These are phyloP conservation scores for Vanacampus margaritifer DNA, from an alignment of 2,113 vertebrate species.

Conservation along the genomic window DNA sequence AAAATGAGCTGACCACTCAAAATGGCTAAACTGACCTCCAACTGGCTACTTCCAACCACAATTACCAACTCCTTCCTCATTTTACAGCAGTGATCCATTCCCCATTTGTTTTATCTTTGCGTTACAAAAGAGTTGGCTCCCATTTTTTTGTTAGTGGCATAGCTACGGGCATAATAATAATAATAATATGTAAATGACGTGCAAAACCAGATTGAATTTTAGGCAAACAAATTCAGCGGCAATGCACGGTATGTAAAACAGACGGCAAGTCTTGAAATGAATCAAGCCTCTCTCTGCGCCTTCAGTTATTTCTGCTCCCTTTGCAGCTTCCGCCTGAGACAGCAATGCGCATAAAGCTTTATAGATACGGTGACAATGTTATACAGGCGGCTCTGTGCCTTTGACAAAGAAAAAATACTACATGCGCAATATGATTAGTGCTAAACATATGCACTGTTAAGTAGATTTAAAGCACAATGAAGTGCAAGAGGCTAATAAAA, in stretches of 20 bases:
- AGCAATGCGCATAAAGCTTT: slow-evolving; percentile 5
- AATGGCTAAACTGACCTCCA: not conserved
- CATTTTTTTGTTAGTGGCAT: not conserved
- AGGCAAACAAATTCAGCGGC: not conserved
- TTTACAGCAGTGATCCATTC: not conserved
- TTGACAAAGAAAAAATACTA: slow-evolving; percentile 5
- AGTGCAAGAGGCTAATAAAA: not conserved
- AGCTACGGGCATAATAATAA: not conserved
- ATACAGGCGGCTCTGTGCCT: not conserved
- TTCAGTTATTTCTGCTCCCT: slow-evolving; percentile 4
- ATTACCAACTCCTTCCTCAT: not conserved
- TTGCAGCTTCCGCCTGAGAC: slow-evolving; percentile 8
- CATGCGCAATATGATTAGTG: not conserved
- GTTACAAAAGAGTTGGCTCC: not conserved
- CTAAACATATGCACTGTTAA: slow-evolving; percentile 5
- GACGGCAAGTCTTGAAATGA: not conserved
- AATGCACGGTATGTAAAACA: not conserved
- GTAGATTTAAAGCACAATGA: slow-evolving; percentile 1
- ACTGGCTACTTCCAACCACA: not conserved
- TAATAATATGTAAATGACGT: not conserved
- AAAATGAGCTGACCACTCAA: not conserved
- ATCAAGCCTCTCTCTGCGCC: not conserved
- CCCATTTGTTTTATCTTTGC: not conserved
- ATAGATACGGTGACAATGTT: slow-evolving; percentile 2
- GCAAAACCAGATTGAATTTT: not conserved